Percentiles rank a stretch among this genome's conserved stretches.
Conservation (phyloP, 2,888 invertebrate genomes). For the Brachyopa scutellaris region DNA sequence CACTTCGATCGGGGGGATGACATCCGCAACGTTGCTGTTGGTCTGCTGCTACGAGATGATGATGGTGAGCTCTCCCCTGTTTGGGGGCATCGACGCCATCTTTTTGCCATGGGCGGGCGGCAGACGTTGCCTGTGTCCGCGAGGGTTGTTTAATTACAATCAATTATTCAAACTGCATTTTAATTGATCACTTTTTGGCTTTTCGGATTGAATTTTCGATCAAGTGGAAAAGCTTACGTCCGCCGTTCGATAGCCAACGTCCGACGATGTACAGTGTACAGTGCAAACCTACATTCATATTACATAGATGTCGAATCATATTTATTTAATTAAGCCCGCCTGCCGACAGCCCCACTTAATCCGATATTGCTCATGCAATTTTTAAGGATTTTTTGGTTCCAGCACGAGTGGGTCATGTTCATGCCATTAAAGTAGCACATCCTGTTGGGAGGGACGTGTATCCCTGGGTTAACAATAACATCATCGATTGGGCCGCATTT, state of each 20-base stretch:
- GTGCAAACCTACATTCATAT: not conserved
- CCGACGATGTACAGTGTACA: no score
- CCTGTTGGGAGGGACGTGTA: no score
- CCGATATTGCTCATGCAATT: conserved; percentile 68
- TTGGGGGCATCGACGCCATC: conserved; percentile 56
- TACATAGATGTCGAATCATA: conserved; percentile 54
- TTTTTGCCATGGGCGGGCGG: conserved; percentile 45
- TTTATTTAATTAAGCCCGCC: conserved; percentile 65
- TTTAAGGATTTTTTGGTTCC: conserved; percentile 62
- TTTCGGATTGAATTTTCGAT: conserved; percentile 75
- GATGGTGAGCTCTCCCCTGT: conserved; percentile 39
- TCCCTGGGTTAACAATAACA: no score
- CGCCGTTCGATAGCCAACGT: not conserved
- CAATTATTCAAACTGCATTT: conserved; percentile 81
- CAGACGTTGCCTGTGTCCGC: conserved; percentile 40
- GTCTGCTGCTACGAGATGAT: conserved; percentile 53
- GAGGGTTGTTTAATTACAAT: conserved; percentile 79
- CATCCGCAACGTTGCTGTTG: conserved; percentile 65
- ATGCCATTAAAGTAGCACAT: conserved; percentile 12
- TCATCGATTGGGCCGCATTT: conserved; percentile 37
- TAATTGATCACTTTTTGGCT: conserved; percentile 81
- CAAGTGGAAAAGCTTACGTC: conserved; percentile 67
- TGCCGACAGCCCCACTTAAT: conserved; percentile 43
- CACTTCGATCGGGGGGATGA: conserved; percentile 48
- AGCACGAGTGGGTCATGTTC: conserved; percentile 32